These are phyloP conservation scores for Tenthredo notha DNA, from an alignment of 2,888 invertebrate species.

Conservation along the genomic window DNA sequence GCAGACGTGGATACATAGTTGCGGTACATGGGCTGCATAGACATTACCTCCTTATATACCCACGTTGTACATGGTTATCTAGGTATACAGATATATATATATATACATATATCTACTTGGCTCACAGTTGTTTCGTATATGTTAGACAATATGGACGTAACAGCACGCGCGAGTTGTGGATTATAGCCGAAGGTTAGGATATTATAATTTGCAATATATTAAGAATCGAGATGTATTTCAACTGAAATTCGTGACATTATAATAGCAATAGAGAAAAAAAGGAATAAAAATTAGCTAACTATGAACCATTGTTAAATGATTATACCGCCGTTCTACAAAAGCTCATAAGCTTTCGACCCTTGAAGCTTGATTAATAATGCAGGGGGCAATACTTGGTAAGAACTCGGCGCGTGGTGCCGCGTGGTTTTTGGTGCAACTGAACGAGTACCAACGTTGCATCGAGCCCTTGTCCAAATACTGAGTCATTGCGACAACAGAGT, in stretches of 20 bases:
- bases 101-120: background rate
- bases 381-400: background rate
- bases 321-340: constrained; percentile 17
- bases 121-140: constrained; percentile 16
- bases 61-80: background rate
- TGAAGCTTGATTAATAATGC: constrained; percentile 44
- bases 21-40: constrained; percentile 10
- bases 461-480: constrained; percentile 75
- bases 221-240: too few species aligned
- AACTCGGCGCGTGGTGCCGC: constrained; percentile 40
- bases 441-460: constrained; percentile 49
- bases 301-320: constrained; percentile 15
- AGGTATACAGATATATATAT: background rate
- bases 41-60: background rate
- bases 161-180: background rate
- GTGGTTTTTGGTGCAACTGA: constrained; percentile 39
- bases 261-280: too few species aligned
- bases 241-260: background rate
- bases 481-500: constrained; percentile 74
- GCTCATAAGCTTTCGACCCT: constrained; percentile 34
- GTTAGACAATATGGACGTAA: background rate
- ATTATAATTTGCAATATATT: too few species aligned
- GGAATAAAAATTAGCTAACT: background rate
- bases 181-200: too few species aligned
- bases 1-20: background rate